Conservation (phyloP, 2,888 invertebrate genomes). For the Epirrhoe tristata region DNA sequence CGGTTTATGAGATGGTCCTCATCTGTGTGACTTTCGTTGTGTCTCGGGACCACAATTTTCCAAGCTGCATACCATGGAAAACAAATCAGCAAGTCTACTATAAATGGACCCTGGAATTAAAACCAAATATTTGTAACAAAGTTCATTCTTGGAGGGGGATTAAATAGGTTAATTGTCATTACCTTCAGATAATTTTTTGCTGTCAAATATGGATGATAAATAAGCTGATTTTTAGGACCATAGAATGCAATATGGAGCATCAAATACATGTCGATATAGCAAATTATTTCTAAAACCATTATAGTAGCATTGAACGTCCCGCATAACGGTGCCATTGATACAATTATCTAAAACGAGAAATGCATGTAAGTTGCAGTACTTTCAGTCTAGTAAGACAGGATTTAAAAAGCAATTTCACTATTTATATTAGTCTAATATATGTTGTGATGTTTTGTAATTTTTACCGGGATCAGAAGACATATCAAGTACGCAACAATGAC, state of each 20-base stretch:
- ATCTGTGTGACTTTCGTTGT: slow-evolving; percentile 64
- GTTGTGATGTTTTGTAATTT: slow-evolving; percentile 26
- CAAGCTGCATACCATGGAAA: slow-evolving; percentile 79
- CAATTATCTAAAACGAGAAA: slow-evolving; percentile 60
- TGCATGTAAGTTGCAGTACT: neutral
- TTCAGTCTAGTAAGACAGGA: neutral
- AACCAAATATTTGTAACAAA: neutral
- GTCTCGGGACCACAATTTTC: slow-evolving; percentile 65
- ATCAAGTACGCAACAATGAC: slow-evolving; percentile 64
- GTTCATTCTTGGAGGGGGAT: neutral
- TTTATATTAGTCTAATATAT: neutral
- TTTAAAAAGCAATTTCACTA: neutral
- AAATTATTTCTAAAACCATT: slow-evolving; percentile 70
- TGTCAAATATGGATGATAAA: slow-evolving; percentile 83
- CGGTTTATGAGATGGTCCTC: slow-evolving; percentile 60
- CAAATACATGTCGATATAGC: slow-evolving; percentile 79
- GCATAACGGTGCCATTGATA: slow-evolving; percentile 73
- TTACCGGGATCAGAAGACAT: slow-evolving; percentile 73
- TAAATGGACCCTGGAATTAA: slow-evolving; percentile 69
- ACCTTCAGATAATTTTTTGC: slow-evolving; percentile 71
- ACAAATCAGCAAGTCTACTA: slow-evolving; percentile 74
- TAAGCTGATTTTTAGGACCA: slow-evolving; percentile 76
- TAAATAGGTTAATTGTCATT: neutral
- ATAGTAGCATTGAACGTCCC: slow-evolving; percentile 62
- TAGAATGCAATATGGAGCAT: slow-evolving; percentile 83